Evolutionary conservation across 1,140 invertebrate genomes (phyloP), one percentile per base, ranked within the genome.

Genomic region (Drosophila oshimai): DNA sequence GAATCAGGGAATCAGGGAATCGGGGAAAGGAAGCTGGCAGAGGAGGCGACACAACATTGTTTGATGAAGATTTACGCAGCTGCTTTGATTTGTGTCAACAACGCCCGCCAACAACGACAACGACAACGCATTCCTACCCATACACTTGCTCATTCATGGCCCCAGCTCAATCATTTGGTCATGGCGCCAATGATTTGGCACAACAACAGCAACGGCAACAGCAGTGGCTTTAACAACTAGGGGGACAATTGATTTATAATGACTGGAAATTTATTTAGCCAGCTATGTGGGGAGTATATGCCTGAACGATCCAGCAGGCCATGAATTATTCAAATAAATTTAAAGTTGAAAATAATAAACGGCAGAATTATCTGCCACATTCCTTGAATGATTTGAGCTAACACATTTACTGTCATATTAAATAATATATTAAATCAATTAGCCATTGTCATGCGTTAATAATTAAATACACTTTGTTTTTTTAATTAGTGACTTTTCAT

Each of bases 21-120:
- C 24, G 17, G n/a, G 41, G 39, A 49, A 68, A 49, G 29, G 58
- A 31, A 33, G 47, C 24, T 51, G 45, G 57, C 9, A 22, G 65
- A 20, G 34, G 54, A 22, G 26, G 44, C 20, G 41, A 65, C 42
- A 64, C 42, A 64, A 65, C 29, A 36, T 41, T 49, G 51, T 60
- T 80, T 87, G 76, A 86, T 86, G 81, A 86, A 86, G 80, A 86
- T 87, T 86, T 86, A 87, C 76, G 80, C 58, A 75, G 71, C 36
- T 87, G 68, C 80, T 86, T 87, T 86, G 80, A 86, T 86, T 86
- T 86, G 72, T 86, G 81, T 80, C 80, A 87, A 87, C 80, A 81
- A 55, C 55, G 62, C 54, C 54, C 47, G 29, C 69, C 47, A 39
- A 47, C 60, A 45, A 20, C 34, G 20, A 36, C 44, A 46, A 39